Evolutionary conservation across 2,113 vertebrate genomes (phyloP), one percentile per base, ranked within the genome.

Genomic region (Charadrius vociferus): DNA sequence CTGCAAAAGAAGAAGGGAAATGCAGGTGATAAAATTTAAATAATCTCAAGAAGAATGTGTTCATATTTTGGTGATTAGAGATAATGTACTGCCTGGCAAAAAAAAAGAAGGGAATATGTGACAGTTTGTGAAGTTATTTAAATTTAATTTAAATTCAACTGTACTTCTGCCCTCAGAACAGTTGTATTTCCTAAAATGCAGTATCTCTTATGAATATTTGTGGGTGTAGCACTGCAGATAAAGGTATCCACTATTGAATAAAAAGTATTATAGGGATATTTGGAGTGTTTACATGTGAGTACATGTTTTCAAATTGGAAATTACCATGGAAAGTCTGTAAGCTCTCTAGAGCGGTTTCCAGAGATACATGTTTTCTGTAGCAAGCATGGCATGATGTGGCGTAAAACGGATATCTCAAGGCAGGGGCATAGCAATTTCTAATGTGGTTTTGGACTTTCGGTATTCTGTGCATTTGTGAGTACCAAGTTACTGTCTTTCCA

Each of bases 381-480:
- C 14, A 78, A 8, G 8, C 7, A 7, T 15, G n/a, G 15, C 14
- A 3, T 18, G 34, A 9, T 1, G 2, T 6, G 7, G 45, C 67
- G 62, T 62, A 47, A 66, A 79, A 37, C 2, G 2, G 6, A 3
- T 27, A 84, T 32, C n/a, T 74, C 16, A 26, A 34, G 43, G 18
- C 5, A 34, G 27, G 20, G 45, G 6, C 20, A 55, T 12, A 61
- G 19, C 0, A 3, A 41, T 65, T 80, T 79, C 39, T 53, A 14
- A 26, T 14, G 16, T 17, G 21, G 11, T 32, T 85, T 63, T 50
- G 55, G 37, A n/a, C 23, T 1, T 47, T 7, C 17, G 18, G 26
- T 62, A 41, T 74, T 30, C 17, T 3, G 1, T 12, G 6, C 24
- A 26, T 10, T 16, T 59, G 13, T n/a, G 32, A 75, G n/a, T 66